Evolutionary conservation across 2,113 vertebrate genomes (phyloP), one percentile per base, ranked within the genome.

Genomic region (Nematolebias whitei): DNA sequence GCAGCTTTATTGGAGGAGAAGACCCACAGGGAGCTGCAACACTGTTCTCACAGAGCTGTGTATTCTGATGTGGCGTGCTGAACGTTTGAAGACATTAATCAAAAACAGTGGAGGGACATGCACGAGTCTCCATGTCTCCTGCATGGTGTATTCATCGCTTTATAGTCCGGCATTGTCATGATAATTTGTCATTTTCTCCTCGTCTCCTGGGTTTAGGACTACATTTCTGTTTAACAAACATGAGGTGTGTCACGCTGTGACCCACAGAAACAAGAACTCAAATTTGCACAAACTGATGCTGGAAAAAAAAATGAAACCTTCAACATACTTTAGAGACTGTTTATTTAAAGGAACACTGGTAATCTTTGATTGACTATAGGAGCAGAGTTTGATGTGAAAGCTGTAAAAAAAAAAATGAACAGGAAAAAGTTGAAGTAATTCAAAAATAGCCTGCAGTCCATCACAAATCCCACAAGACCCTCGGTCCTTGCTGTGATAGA

Each of bases 371-470:
- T 51, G 63, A 24, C 63, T n/a, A 63, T 61, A 55, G 49, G 50
- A 74, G 48, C 58, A 56, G 50, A 35, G 20, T 20, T 8, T 22
- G 2, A 51, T 58, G 63, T 9, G 57, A 76, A 60, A 70, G 79
- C 68, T 80, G 44, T 60, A 57, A 29, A 57, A 64, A 82, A 60
- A 82, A 60, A 57, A 72, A 73, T 63, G 80, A 71, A 74, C 62
- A 76, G 77, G 78, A 15, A 62, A 50, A 61, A 71, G 65, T 58
- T 15, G 57, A 77, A 73, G 55, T 73, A 80, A 79, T 78, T 74
- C 66, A 65, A 60, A 86, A 76, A 65, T 70, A 63, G 77, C 72
- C 74, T 15, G 63, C 53, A 62, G 74, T 35, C 48, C 29, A 62
- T 52, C 51, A 39, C 55, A 57, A 78, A 71, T 82, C 82, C 78